Evolutionary conservation across 2,113 vertebrate genomes (phyloP).

Genomic region (Dipodomys spectabilis): DNA sequence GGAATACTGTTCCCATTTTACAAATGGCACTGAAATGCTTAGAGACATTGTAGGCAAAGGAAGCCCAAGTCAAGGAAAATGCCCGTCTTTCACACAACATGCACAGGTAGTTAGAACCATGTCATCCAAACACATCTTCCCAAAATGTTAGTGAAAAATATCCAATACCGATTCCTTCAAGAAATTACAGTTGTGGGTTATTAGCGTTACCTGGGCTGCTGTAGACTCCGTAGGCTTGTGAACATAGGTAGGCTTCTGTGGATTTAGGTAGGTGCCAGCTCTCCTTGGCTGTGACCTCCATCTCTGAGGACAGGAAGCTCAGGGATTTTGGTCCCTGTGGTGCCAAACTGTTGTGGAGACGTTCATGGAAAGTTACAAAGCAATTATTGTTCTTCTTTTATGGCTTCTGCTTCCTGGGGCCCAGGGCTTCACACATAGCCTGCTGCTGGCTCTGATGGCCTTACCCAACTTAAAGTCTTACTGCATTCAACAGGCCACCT

Average conservation of each 20-base stretch:
- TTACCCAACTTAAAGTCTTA: no score
- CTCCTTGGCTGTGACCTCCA: background rate
- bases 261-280: rapidly evolving
- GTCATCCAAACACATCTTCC: background rate
- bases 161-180: rapidly evolving
- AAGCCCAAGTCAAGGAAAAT: background rate
- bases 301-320: background rate
- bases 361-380: background rate
- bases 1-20: background rate
- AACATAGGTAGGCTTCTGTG: background rate
- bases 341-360: background rate
- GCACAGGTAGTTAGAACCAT: rapidly evolving
- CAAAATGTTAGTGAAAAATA: no score
- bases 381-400: background rate
- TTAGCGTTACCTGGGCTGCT: rapidly evolving
- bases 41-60: background rate
- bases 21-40: background rate
- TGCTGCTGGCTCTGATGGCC: no score
- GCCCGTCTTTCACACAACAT: background rate
- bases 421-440: background rate
- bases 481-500: background rate
- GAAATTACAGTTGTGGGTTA: rapidly evolving
- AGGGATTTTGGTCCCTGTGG: background rate
- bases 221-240: no score
- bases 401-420: background rate